phyloP scores from a whole-genome alignment of 2,888 invertebrate genomes.

The Pomacea canaliculata region DNA sequence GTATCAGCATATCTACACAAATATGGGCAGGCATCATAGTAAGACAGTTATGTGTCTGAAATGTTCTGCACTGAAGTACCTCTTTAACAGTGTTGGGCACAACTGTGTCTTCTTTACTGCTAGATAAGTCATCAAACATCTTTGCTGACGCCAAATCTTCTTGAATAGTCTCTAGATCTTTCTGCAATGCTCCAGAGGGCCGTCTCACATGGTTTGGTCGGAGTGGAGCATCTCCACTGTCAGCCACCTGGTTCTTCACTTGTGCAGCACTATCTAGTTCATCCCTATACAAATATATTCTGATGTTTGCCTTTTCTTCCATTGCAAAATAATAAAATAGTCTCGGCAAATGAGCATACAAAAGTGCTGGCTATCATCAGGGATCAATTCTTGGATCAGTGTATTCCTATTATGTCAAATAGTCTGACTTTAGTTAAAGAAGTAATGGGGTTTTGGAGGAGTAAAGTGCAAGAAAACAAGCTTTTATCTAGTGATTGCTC shows the following conservation, averaged over 20 bases:
- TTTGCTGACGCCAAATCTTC: slow-evolving; percentile 30
- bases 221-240: slow-evolving; percentile 21
- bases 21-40: too few species aligned
- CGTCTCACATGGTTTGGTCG: slow-evolving; percentile 35
- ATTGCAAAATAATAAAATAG: too few species aligned
- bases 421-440: too few species aligned
- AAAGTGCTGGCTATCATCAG: too few species aligned
- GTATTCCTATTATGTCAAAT: too few species aligned
- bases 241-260: background rate
- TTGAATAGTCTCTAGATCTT: slow-evolving; percentile 46
- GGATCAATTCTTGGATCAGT: too few species aligned
- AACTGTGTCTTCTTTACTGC: slow-evolving; percentile 37
- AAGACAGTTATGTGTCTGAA: too few species aligned
- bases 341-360: too few species aligned
- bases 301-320: background rate
- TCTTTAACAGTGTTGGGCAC: slow-evolving; percentile 38
- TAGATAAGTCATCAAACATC: slow-evolving; percentile 29
- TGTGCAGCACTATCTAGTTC: slow-evolving; percentile 2
- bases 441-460: too few species aligned
- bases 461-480: too few species aligned
- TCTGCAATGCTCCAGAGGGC: slow-evolving; percentile 39
- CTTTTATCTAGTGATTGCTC: too few species aligned
- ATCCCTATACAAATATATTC: background rate
- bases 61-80: background rate
- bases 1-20: too few species aligned